Conservation (phyloP, 2,113 vertebrate species). For the human region DNA sequence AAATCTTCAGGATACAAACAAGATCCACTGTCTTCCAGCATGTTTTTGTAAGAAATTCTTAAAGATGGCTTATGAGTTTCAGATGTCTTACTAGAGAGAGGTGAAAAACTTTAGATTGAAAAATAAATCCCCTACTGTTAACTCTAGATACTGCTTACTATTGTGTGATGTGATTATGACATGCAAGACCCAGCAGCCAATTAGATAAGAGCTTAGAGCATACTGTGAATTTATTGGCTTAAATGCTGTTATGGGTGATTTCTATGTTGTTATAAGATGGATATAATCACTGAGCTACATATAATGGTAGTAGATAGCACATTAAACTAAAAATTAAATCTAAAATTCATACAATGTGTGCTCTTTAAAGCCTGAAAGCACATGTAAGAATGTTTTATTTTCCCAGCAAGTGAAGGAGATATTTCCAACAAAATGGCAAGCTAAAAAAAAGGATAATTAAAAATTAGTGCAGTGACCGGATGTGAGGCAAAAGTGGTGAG, state of each 20-base stretch:
- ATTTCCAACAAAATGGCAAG: not conserved
- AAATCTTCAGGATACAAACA: conserved; percentile 44
- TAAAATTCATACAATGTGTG: not conserved
- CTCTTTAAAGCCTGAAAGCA: not conserved
- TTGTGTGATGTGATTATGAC: conserved; percentile 75
- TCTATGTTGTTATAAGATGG: not conserved
- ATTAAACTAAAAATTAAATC: conserved; percentile 1
- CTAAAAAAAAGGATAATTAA: not conserved
- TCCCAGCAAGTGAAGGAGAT: not conserved
- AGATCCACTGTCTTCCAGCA: conserved; percentile 38
- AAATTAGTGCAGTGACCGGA: not conserved
- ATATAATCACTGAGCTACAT: not conserved
- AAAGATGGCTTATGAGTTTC: conserved; percentile 40
- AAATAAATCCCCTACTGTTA: conserved; percentile 43
- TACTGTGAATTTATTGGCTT: not conserved
- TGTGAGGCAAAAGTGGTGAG: not conserved
- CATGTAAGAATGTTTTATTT: not conserved
- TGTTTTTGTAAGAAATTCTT: conserved; percentile 59
- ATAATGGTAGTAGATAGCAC: not conserved
- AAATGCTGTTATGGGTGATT: conserved; percentile 33
- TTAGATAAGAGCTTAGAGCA: conserved; percentile 19
- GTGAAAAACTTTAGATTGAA: conserved; percentile 55
- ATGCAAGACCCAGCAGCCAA: conserved; percentile 61
- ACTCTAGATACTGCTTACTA: conserved; percentile 32
- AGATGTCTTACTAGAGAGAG: conserved; percentile 63